These are phyloP conservation scores for Spea hammondii DNA, from an alignment of 2,797 vertebrate species.

Conservation along the genomic window DNA sequence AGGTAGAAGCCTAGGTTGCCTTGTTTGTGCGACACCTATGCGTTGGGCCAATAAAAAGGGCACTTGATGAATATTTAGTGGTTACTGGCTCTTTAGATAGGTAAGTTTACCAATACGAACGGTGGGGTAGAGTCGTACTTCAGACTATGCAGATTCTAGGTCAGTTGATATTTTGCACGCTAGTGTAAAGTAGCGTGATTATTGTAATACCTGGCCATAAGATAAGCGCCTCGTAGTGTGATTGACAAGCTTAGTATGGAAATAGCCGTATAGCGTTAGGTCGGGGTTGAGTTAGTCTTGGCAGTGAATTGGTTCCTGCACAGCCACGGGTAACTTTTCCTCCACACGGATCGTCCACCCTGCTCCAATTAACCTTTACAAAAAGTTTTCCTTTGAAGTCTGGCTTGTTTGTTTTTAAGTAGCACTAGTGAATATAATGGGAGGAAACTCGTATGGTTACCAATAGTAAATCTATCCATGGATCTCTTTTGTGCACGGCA, in stretches of 20 bases:
- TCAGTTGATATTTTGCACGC: too few species aligned
- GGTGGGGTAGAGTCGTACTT: too few species aligned
- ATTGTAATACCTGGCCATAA: too few species aligned
- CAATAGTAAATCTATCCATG: conserved; percentile 50
- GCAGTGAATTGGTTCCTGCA: conserved; percentile 26
- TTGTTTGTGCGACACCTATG: too few species aligned
- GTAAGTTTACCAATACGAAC: too few species aligned
- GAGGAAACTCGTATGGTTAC: conserved; percentile 75
- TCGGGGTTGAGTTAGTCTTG: conserved; percentile 55
- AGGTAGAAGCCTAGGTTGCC: too few species aligned
- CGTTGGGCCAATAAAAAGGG: too few species aligned
- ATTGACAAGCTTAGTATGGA: not conserved
- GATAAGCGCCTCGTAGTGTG: too few species aligned
- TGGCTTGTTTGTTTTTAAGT: conserved; percentile 76
- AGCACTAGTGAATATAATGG: conserved; percentile 69
- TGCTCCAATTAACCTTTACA: conserved; percentile 86
- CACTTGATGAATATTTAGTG: too few species aligned
- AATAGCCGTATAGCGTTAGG: conserved; percentile 31
- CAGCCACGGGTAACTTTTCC: conserved; percentile 72
- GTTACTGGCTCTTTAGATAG: too few species aligned
- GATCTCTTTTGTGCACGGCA: conserved; percentile 45
- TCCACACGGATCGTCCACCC: conserved; percentile 76
- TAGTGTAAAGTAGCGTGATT: too few species aligned
- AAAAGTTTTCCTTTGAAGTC: conserved; percentile 75
- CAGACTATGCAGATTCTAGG: too few species aligned